Base-by-base conservation (phyloP, 1,140 invertebrate genomes). In the Drosophila hydei region DNA sequence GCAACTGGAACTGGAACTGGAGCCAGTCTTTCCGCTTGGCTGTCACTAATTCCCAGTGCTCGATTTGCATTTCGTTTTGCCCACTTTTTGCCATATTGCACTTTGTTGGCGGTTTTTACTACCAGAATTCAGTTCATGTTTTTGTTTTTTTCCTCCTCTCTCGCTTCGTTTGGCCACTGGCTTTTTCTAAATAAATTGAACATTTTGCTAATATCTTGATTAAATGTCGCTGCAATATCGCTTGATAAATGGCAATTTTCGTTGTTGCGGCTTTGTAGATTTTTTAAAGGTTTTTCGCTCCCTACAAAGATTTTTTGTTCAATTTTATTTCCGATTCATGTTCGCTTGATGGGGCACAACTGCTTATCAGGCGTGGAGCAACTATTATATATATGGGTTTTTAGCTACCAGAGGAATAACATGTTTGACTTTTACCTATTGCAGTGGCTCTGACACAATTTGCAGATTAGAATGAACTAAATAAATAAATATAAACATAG, bases 1-100 rank as follows among this genome's bases (percentile, higher is more conserved):
- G 18, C 42, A 27, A 8, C 42, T 67, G 38, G n/a, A 27, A 42
- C 64, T 70, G 71, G 62, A 83, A 56, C 62, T 76, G 56, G 62
- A 72, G 67, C 62, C 67, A 71, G 71, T 75, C 67, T 88, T 87
- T 87, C 77, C 78, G 83, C 77, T 81, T 79, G 75, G 63, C 67
- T 88, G 81, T 88, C 83, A 81, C 77, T 87, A 77, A 87, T 87
- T 85, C 81, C 77, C 83, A 50, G 55, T 65, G 75, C 79, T 72
- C 81, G 78, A 88, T 88, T 87, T 87, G 78, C 83, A 83, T 87
- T 78, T 87, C 47, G 65, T 30, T 56, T 40, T 56, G 42, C 1
- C 16, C 70, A 47, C 64, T 56, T 50, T 75, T 75, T 78, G 47
- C 71, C 45, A 62, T 70, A 61, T 75, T 83, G 72, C 75, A 73